Base-by-base conservation (phyloP, 2,888 invertebrate species). In the Machimus rusticus region DNA sequence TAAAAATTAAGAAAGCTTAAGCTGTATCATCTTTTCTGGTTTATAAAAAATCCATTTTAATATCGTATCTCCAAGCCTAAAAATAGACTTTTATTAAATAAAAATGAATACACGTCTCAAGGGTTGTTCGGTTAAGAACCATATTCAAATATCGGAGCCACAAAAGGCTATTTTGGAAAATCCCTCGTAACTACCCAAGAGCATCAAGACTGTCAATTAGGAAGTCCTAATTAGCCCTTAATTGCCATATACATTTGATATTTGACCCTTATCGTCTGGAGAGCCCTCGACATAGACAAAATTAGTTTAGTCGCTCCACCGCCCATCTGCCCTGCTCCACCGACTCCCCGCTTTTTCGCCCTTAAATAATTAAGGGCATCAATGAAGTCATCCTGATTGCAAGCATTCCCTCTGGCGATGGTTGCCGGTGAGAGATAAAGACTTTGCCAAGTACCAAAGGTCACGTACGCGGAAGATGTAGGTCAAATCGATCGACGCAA, bases 401-500 rank as follows among this genome's bases (percentile, higher is more conserved):
- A 66, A 23, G 66, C 8, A 28, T 66, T 66, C 28, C 66, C 66
- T 28, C 12, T 8, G 23, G 66, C 28, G 66, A 23, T 28, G 66
- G 66, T 9, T 81, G 51, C 81, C 81, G 51, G 81, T 55, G 9
- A 16, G 2, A 66, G 23, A 66, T 66, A 66, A 66, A 66, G 66
- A 28, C 28, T 66, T 66, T 8, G 23, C 66, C 5, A 23, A 28
- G 37, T 81, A 31, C 31, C 51, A 43, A 46, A 81, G 81, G 81
- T 81, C 81, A 81, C 51, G 81, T 81, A 81, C 43, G 23, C 37
- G 51, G 31, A 8, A 14, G 9, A 81, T 81, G 8, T 81, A 81
- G 81, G 81, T 81, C 81, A 81, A 55, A 55, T 55, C 81, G 55
- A 51, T 81, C 34, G 51, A 51, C 81, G 55, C 81, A 46, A 81